Base-by-base conservation (phyloP, 2,113 vertebrate genomes). In the Alces alces region DNA sequence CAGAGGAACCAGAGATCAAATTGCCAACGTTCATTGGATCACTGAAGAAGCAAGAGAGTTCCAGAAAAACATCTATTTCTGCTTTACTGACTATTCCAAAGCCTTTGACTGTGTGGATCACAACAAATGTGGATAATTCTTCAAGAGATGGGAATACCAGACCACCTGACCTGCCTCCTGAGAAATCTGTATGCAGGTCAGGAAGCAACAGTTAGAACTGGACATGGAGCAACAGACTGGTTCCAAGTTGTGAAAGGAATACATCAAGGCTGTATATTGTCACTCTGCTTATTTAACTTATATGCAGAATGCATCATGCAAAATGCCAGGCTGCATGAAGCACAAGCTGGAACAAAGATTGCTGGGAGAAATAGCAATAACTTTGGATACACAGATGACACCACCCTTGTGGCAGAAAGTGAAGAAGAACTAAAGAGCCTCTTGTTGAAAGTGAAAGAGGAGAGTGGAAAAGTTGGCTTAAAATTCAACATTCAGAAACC, bases 21-120 rank as follows among this genome's bases (percentile, higher is more conserved):
- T 70, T 70, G n/a, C n/a, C n/a, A 70, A 6, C n/a, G 23, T 70
- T 4, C 0, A 0, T 12, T 39, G 66, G n/a, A 36, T 70, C n/a
- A 39, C 6, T 70, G n/a, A 39, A 70, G n/a, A 70, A 70, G 66
- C 66, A 39, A 70, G 5, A 70, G n/a, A 70, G n/a, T 70, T 39
- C 19, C 66, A 39, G n/a, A 39, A 70, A 9, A 21, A 70, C 66
- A 70, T 70, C 10, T 39, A 23, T 21, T 70, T 70, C n/a, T 70
- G 66, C 9, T 70, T 23, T 70, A 36, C 12, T 70, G n/a, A 70
- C n/a, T 70, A 39, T 12, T n/a, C n/a, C 66, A 70, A 70, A 70
- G n/a, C 66, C n/a, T 70, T 70, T 39, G 66, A 23, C n/a, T 70
- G 17, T 70, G 66, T 70, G n/a, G n/a, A 21, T 70, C 19, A 70